phyloP scores from a whole-genome alignment of 1,140 invertebrate species.

The Drosophila gunungcola region DNA sequence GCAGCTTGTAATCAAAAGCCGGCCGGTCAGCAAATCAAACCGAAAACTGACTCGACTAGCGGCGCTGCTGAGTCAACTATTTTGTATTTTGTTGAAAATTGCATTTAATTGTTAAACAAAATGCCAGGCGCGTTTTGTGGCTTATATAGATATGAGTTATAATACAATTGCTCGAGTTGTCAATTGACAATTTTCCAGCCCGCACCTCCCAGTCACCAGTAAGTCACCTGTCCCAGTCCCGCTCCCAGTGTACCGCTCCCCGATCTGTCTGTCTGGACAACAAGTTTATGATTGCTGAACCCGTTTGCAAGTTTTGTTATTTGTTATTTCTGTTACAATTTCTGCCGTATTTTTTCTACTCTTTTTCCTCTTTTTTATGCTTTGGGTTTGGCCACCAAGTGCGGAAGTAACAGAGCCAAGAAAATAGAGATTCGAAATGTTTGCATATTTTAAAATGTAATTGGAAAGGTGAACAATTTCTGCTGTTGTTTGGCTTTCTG shows the following conservation, averaged over 20 bases:
- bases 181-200: slow-evolving; percentile 77
- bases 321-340: slow-evolving; percentile 78
- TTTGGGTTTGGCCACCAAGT: slow-evolving; percentile 71
- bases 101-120: slow-evolving; percentile 82
- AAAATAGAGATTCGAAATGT: slow-evolving; percentile 38
- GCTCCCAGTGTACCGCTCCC: slow-evolving; percentile 1
- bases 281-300: slow-evolving; percentile 82
- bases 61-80: slow-evolving; percentile 68
- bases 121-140: slow-evolving; percentile 61
- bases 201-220: slow-evolving; percentile 22
- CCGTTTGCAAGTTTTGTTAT: slow-evolving; percentile 64
- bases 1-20: slow-evolving; percentile 72
- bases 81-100: slow-evolving; percentile 61
- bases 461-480: slow-evolving; percentile 75
- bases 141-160: slow-evolving; percentile 59
- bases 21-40: slow-evolving; percentile 62
- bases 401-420: slow-evolving; percentile 63
- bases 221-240: slow-evolving; percentile 18
- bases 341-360: slow-evolving; percentile 35
- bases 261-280: slow-evolving; percentile 67
- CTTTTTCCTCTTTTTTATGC: slow-evolving; percentile 10
- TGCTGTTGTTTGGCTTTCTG: slow-evolving; percentile 45
- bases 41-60: slow-evolving; percentile 15
- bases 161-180: slow-evolving; percentile 60
- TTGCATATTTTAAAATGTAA: slow-evolving; percentile 74